A percentile compares a stretch with the other conserved stretches of the same genome.
phyloP scores from a whole-genome alignment of 2,113 vertebrate species.

The Helogale parvula region DNA sequence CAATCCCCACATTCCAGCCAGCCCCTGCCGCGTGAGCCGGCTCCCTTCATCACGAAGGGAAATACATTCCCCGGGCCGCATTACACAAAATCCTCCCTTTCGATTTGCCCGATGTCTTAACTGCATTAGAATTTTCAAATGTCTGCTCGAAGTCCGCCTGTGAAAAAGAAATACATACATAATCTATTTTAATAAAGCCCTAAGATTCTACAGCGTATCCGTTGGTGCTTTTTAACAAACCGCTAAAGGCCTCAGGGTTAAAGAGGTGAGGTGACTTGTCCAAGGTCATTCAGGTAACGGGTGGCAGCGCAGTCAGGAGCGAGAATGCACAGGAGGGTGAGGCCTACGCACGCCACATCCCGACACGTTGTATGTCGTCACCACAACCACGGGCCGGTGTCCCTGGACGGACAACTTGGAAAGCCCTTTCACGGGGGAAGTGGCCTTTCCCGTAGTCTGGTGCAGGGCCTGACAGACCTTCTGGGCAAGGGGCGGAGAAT shows the following conservation, averaged over 20 bases:
- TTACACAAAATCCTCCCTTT: too few relatives aligned
- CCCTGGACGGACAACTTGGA: not conserved
- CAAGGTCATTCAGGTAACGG: not conserved
- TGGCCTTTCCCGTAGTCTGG: accelerated
- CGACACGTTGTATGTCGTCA: too few relatives aligned
- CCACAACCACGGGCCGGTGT: not conserved
- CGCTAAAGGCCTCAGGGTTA: not conserved
- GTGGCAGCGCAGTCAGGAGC: too few relatives aligned
- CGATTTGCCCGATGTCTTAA: not conserved
- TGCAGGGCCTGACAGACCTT: too few relatives aligned
- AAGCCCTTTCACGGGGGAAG: not conserved
- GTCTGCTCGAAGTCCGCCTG: not conserved
- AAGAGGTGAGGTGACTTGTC: not conserved
- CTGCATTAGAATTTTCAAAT: not conserved
- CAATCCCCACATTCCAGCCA: too few relatives aligned
- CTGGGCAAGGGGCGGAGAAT: not conserved
- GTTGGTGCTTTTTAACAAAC: not conserved
- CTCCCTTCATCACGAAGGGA: not conserved
- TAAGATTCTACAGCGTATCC: not conserved
- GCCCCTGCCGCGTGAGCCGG: not conserved
- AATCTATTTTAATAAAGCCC: not conserved
- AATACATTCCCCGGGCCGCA: not conserved
- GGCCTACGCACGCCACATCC: not conserved
- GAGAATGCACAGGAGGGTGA: not conserved
- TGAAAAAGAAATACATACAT: not conserved